Percentiles rank a stretch among this genome's conserved stretches.
Conservation (phyloP, 2,888 invertebrate genomes). For the Danaus chrysippus region DNA sequence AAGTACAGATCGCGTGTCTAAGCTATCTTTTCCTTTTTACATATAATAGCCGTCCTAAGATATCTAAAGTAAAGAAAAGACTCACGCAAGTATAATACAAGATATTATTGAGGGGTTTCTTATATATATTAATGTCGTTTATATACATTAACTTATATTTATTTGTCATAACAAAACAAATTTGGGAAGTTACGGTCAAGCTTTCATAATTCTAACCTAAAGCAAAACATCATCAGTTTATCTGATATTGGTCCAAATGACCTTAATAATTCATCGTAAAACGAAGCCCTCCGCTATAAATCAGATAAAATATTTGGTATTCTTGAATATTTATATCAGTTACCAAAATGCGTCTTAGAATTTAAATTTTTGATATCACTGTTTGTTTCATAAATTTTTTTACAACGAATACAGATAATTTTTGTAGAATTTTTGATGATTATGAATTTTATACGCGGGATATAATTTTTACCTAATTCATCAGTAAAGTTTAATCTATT, state of each 20-base stretch:
- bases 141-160: no score
- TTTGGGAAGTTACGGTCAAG: no score
- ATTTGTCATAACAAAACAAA: no score
- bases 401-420: no score
- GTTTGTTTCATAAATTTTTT: no score
- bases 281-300: background rate
- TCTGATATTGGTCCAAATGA: conserved; percentile 1
- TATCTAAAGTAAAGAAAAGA: background rate
- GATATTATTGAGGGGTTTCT: no score
- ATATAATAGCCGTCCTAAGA: background rate
- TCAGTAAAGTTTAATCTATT: no score
- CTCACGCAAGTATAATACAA: background rate
- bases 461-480: no score
- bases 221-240: background rate
- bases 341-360: background rate
- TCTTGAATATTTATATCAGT: conserved; percentile 2
- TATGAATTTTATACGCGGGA: no score
- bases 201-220: no score
- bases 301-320: background rate
- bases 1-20: background rate
- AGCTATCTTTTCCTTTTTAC: background rate
- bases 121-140: no score
- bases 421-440: no score
- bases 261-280: background rate
- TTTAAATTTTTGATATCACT: background rate